Base-by-base conservation (phyloP, 2,797 vertebrate species). In the Lophius americanus region DNA sequence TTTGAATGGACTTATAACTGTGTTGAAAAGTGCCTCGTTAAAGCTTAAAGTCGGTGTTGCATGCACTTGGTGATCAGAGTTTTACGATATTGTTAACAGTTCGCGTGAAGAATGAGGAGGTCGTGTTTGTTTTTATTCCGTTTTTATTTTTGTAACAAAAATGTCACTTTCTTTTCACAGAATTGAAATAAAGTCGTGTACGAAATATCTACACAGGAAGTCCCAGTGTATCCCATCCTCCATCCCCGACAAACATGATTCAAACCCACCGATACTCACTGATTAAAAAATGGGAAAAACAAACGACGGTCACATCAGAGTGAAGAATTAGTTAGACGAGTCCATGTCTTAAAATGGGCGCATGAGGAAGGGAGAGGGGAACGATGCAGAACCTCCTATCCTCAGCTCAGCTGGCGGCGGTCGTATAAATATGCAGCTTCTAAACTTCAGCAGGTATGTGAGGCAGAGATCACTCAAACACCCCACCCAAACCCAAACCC, bases 141-240 rank as follows among this genome's bases (percentile, higher is more conserved):
- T 89, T 87, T 89, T 93, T 93, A 92, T 93, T 94, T 93, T 91
- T 88, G 83, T 92, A 94, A 93, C 87, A 92, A 94, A 93, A 92
- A 89, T 64, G 80, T 86, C 46, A 73, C 79, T 81, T 92, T 89
- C 85, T 91, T 90, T 89, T 88, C 88, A 91, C 89, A 91, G 85
- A 91, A 83, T 90, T 89, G 84, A 93, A 94, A 94, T 91, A 92
- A 93, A 93, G 85, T 88, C 70, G 86, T 92, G 90, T 93, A 94
- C 90, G 88, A 93, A 94, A 92, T 93, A 94, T 92, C 88, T 93
- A 93, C 91, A 93, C 92, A 85, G 87, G 60, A 67, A 67, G 79
- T 84, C 85, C 89, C 84, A 82, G 79, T 73, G 80, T 75, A 73
- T 64, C 81, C 79, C 83, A 68, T 61, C 39, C 39, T 9, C 39